A percentile compares a stretch with the other conserved stretches of the same genome.
These are phyloP conservation scores for Gobionotothen gibberifrons DNA, from an alignment of 2,797 vertebrate genomes.

Conservation along the genomic window DNA sequence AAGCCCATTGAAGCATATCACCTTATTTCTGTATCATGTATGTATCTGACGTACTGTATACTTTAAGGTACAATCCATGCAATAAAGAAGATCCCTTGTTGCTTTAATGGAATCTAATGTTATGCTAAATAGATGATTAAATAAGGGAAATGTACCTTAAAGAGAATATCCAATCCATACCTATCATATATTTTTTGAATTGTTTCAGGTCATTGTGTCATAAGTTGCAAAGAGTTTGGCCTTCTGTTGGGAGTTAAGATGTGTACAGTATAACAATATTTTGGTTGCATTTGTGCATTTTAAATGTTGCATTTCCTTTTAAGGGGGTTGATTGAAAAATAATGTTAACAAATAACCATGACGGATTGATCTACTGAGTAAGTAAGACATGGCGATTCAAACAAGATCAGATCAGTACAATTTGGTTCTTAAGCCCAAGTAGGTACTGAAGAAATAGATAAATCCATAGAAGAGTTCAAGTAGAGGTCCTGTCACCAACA, in stretches of 20 bases:
- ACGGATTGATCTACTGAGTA: constrained; percentile 2
- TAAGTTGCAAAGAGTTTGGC: neutral
- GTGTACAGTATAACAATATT: neutral
- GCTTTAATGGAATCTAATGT: neutral
- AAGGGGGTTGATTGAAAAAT: neutral
- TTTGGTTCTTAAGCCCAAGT: neutral
- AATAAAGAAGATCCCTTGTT: neutral
- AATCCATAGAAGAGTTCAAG: neutral
- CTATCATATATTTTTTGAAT: neutral
- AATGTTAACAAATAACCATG: neutral
- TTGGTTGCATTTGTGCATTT: constrained; percentile 8
- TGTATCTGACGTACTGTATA: neutral
- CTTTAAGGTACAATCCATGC: neutral
- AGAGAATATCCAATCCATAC: neutral
- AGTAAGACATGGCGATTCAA: constrained; percentile 4
- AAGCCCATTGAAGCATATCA: neutral
- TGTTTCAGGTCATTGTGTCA: neutral
- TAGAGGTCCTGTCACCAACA: neutral
- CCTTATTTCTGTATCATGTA: neutral
- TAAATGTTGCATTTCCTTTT: neutral
- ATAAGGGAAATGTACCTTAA: neutral
- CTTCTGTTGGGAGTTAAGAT: neutral
- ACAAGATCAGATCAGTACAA: constrained; percentile 6
- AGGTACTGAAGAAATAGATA: neutral
- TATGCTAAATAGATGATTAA: neutral